These are phyloP conservation scores for Eilema depressum DNA, from an alignment of 2,888 invertebrate genomes.

Conservation along the genomic window DNA sequence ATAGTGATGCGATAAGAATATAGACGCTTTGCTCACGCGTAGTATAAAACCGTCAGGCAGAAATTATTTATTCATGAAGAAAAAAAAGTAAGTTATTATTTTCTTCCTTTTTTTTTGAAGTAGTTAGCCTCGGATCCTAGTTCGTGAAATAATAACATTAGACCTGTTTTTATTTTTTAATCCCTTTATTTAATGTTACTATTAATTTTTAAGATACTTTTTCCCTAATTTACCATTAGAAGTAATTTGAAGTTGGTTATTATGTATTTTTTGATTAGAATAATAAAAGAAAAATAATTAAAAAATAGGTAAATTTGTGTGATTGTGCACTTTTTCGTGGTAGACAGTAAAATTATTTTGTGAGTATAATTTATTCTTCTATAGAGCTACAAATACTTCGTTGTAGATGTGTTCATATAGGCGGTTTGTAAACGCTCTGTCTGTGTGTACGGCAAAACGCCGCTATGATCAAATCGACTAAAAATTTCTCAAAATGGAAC, in stretches of 20 bases:
- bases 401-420: constrained; percentile 24
- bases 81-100: constrained; percentile 62
- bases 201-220: constrained; percentile 81
- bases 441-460: neutral
- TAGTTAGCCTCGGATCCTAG: constrained; percentile 55
- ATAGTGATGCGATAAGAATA: constrained; percentile 69
- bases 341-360: constrained; percentile 47
- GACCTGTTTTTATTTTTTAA: constrained; percentile 69
- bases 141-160: constrained; percentile 52
- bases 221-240: constrained; percentile 80
- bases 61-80: constrained; percentile 55
- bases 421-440: constrained; percentile 15
- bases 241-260: constrained; percentile 78
- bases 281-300: constrained; percentile 50
- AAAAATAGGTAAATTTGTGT: constrained; percentile 64
- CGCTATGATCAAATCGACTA: constrained; percentile 23
- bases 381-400: constrained; percentile 25
- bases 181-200: constrained; percentile 83
- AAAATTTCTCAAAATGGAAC: neutral
- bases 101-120: constrained; percentile 53
- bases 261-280: constrained; percentile 66
- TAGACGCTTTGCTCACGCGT: constrained; percentile 63
- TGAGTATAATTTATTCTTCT: constrained; percentile 51
- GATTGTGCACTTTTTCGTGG: constrained; percentile 54
- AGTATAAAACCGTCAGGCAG: constrained; percentile 44